Percentiles rank a stretch among this genome's conserved stretches.
Evolutionary conservation across 2,113 vertebrate species (phyloP).

Genomic region (Arvicanthis niloticus): DNA sequence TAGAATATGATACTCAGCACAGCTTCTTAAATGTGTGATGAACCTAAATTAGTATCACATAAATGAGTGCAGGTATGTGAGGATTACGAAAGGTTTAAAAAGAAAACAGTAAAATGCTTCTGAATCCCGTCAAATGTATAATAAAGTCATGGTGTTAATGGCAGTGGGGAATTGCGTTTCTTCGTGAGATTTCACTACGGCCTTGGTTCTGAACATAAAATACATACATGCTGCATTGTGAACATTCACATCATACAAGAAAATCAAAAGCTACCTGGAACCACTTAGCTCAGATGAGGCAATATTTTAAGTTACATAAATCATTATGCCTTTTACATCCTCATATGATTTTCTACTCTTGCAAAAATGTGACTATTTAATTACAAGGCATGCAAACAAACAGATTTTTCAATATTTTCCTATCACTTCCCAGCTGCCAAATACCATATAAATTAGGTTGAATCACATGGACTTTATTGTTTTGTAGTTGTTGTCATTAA

Average conservation of each 20-base stretch:
- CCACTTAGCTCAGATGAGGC: neutral
- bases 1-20: neutral
- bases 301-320: neutral
- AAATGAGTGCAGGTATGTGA: neutral
- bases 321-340: too few relatives aligned
- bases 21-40: neutral
- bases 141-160: neutral
- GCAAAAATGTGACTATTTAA: neutral
- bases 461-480: too few relatives aligned
- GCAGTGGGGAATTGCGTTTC: neutral
- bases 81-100: neutral
- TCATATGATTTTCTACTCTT: neutral
- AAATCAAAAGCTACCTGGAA: neutral
- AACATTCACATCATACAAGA: neutral
- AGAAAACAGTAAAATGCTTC: neutral
- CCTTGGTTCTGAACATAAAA: neutral
- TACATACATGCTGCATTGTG: neutral
- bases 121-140: neutral
- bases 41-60: neutral
- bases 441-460: neutral
- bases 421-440: neutral
- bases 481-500: neutral
- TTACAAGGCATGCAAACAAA: neutral
- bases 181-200: neutral
- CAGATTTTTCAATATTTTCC: neutral